Base-by-base conservation (phyloP, 2,888 invertebrate genomes). In the Harpalus rufipes region DNA sequence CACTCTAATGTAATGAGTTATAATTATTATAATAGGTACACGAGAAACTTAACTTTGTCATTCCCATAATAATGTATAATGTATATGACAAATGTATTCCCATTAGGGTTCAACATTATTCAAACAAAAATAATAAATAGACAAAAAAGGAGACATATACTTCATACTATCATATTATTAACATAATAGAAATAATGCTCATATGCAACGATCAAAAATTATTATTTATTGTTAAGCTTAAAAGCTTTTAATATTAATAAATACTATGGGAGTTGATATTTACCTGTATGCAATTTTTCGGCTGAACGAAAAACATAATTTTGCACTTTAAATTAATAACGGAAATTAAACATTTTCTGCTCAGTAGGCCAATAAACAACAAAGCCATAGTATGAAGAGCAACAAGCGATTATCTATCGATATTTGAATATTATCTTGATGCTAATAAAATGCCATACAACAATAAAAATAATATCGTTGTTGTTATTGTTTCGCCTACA, bases 1-100 rank as follows among this genome's bases (percentile, higher is more conserved):
- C 14, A 39, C 1, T 39, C 32, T 32, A 39, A 39, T n/a, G 14
- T 68, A 68, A 39, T 32, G 68, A 68, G 32, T 39, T 68, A 12
- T 68, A 68, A 68, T 68, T 68, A 68, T 39, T 14, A 68, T 39
- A 51, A n/a, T 39, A 8, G 32, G 0, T 39, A 59, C 18, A 63
- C 4, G 12, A 0, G 5, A 68, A 68, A 32, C n/a, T 14, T 8
- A 32, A 68, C 68, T 39, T 39, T 39, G 25, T 32, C 65, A 68
- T 14, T 68, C 0, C 68, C 21, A 12, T 25, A 63, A 25, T 63
- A 10, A 63, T n/a, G 8, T 21, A 21, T 21, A 21, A 21, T 21
- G 3, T 1, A 21, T 21, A 21, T 21, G 21, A 21, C 21, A 21
- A 21, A 21, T 21, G 21, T 21, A 21, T 21, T 21, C 3, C 3